Evolutionary conservation across 2,113 vertebrate genomes (phyloP).

Genomic region (Poeciliopsis prolifica): DNA sequence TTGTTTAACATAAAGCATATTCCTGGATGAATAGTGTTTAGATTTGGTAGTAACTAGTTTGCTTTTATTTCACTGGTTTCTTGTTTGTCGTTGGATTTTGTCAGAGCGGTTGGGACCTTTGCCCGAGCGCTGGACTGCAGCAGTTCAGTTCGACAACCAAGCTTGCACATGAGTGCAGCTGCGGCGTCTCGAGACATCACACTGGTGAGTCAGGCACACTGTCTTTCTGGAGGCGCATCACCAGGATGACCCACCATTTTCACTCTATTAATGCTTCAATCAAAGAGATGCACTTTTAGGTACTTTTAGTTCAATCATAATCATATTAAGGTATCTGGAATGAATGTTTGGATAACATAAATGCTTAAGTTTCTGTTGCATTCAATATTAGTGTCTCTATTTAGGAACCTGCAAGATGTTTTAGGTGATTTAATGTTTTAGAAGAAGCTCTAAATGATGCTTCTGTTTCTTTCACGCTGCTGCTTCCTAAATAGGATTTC

Average conservation of each 20-base stretch:
- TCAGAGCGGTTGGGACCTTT: slow-evolving; percentile 94
- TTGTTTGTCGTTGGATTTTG: slow-evolving; percentile 2
- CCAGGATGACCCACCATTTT: too few species aligned
- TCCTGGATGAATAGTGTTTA: background rate
- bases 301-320: too few species aligned
- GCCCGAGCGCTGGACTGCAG: slow-evolving; percentile 96
- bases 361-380: too few species aligned
- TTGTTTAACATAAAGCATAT: background rate
- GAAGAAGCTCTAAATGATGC: too few species aligned
- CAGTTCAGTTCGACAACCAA: slow-evolving; percentile 95
- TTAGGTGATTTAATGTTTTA: too few species aligned
- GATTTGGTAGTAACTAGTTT: too few species aligned
- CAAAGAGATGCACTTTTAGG: too few species aligned
- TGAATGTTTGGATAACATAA: too few species aligned
- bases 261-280: too few species aligned
- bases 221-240: background rate
- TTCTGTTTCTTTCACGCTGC: background rate
- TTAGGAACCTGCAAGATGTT: too few species aligned
- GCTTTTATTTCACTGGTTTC: background rate
- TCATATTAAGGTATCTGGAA: too few species aligned
- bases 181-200: slow-evolving; percentile 97
- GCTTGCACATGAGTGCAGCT: slow-evolving; percentile 97
- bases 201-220: slow-evolving; percentile 81
- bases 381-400: too few species aligned
- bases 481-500: background rate